phyloP scores from a whole-genome alignment of 1,140 invertebrate genomes.

The Kradibia gibbosae region DNA sequence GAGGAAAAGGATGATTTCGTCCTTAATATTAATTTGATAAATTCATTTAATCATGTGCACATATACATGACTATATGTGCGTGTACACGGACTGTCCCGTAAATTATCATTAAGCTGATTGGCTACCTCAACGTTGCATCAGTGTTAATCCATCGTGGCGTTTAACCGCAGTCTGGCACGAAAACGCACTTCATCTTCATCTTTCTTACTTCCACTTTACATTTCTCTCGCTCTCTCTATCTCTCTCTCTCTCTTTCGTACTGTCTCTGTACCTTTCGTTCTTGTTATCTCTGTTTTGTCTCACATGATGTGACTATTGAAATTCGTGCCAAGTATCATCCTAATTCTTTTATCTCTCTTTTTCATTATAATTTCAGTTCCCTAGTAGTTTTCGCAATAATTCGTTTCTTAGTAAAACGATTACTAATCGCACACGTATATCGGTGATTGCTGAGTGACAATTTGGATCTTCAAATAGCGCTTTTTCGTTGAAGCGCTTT shows the following conservation, averaged over 20 bases:
- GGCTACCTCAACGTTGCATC: slow-evolving; percentile 14
- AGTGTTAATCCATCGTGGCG: slow-evolving; percentile 47
- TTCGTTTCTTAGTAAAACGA: slow-evolving; percentile 22
- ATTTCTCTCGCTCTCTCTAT: not conserved
- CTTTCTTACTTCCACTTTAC: not conserved
- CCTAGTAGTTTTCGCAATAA: not conserved
- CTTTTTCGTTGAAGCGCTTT: slow-evolving; percentile 31
- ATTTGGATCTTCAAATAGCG: slow-evolving; percentile 42
- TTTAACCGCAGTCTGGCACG: slow-evolving; percentile 34
- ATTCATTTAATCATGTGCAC: slow-evolving; percentile 7
- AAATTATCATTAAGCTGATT: slow-evolving; percentile 52
- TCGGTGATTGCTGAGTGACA: slow-evolving; percentile 7
- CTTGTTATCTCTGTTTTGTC: not conserved
- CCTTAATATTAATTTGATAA: not conserved
- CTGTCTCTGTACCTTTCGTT: not conserved
- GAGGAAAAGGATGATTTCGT: not conserved
- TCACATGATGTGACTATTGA: not conserved
- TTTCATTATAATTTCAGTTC: not conserved
- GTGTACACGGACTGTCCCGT: not conserved
- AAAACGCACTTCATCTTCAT: slow-evolving; percentile 30
- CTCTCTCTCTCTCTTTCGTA: not conserved
- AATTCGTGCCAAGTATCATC: slow-evolving; percentile 12
- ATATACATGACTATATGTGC: no score
- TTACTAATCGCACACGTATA: slow-evolving; percentile 29
- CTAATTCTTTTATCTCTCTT: not conserved